Evolutionary conservation across 2,888 invertebrate genomes (phyloP), one percentile per base, ranked within the genome.

Genomic region (Hydroisotoma schaefferi): DNA sequence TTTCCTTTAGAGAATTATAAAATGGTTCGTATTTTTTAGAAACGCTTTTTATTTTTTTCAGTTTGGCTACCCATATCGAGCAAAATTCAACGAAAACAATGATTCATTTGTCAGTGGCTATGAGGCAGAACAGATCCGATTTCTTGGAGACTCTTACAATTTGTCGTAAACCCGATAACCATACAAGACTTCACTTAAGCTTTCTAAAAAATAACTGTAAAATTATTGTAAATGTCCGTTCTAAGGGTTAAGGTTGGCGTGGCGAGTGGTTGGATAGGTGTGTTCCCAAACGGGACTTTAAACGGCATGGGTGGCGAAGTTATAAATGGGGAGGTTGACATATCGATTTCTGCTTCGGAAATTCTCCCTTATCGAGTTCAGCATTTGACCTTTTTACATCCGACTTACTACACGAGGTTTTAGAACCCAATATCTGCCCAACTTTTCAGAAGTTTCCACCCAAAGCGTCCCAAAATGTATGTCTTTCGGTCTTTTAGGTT

Each of bases 321-420:
- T 1, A 33, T 60, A 1, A 46, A 26, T 2, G 46, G 59, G 15
- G 48, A 58, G 27, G 67, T 61, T 2, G 67, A 67, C 47, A 60
- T 67, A n/a, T 48, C 59, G 4, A 65, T 64, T 23, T 57, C 58
- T 10, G 57, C 64, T 12, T 56, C 60, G 8, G 67, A 67, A 57
- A 51, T 63, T 33, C 28, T 63, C 10, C 20, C 47, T 2, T 56
- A 57, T 25, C 46, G 63, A 33, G 59, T 57, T 20, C 26, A 22
- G 2, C 40, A 53, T 27, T 20, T 63, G 23, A 37, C 59, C 27
- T 63, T 63, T 53, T 43, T 63, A 22, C 63, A 63, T 37, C 63
- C 63, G 2, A 63, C 63, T n/a, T 63, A 63, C 37, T 63, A 63
- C 43, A 59, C 58, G 5, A 63, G 47, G 63, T 59, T 55, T 22